Evolutionary conservation across 2,113 vertebrate genomes (phyloP), one percentile per base, ranked within the genome.

Genomic region (Dasyornis broadbenti): DNA sequence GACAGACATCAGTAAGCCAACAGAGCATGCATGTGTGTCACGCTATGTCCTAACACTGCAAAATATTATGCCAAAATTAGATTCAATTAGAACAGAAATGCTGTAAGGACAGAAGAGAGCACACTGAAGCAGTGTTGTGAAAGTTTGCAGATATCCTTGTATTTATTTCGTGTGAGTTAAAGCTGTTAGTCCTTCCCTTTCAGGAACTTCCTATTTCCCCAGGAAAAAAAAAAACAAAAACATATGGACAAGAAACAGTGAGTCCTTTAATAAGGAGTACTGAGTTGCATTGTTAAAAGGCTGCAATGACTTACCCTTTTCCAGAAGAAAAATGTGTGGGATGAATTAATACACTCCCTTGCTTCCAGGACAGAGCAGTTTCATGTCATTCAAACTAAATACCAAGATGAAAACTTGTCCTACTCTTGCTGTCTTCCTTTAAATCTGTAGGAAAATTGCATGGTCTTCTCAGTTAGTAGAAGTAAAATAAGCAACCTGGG

Each of bases 51-150:
- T 90, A 86, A 94, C 56, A 40, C 61, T 1, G 1, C 72, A 90
- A 94, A 96, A 96, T 61, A 94, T 95, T 89, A 60, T 86, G 65
- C 65, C 49, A 86, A 82, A 89, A 91, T 90, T 93, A 83, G 82
- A 83, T 7, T 5, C 33, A 91, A 91, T 84, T 91, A 84, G 72
- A 88, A 81, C 13, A 88, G 33, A 66, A 91, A 59, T 78, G 49
- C 68, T 81, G 56, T 49, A 40, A 75, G 52, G 35, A 83, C 45
- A 79, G 56, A 78, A 78, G 68, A 70, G 15, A 81, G 56, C 42
- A 91, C 83, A 92, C 42, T 75, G 81, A 70, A 81, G 22, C 44
- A 83, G 64, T 52, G 52, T 81, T 82, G 39, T 52, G 42, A 63
- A 95, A 94, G 44, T 86, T 54, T 91, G 56, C 52, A 70, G 54